These are phyloP conservation scores for Hesperophylax magnus DNA, from an alignment of 1,140 invertebrate genomes.

Conservation along the genomic window DNA sequence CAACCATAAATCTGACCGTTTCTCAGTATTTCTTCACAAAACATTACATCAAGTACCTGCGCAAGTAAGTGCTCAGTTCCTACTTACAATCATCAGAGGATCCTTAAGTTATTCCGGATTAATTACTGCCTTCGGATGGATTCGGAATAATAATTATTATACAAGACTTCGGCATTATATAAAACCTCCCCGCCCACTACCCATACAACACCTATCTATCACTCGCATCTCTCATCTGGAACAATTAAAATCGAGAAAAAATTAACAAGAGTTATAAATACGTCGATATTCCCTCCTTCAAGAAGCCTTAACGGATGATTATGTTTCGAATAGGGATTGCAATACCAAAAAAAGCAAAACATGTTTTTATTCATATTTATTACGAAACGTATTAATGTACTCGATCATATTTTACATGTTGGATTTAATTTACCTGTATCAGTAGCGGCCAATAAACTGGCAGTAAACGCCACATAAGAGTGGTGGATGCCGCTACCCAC, in stretches of 20 bases:
- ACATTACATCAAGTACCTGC: neutral
- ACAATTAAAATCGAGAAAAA: slow-evolving; percentile 56
- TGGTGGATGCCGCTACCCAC: no score
- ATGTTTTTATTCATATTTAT: no score
- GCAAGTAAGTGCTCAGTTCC: neutral
- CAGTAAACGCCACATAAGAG: no score
- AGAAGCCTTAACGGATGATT: slow-evolving; percentile 19
- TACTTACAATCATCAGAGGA: slow-evolving; percentile 27
- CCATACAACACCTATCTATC: slow-evolving; percentile 53
- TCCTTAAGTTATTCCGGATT: slow-evolving; percentile 50
- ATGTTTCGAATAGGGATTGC: slow-evolving; percentile 10
- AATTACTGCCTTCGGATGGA: slow-evolving; percentile 50
- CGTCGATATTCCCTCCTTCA: slow-evolving; percentile 48
- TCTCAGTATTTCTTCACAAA: neutral
- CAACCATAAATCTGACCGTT: neutral
- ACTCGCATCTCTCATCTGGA: slow-evolving; percentile 54
- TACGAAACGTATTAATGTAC: no score
- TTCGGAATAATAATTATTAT: slow-evolving; percentile 46
- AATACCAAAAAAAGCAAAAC: neutral
- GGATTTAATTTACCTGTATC: no score
- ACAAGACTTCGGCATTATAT: slow-evolving; percentile 38
- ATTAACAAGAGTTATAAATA: slow-evolving; percentile 56
- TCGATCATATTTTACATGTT: no score
- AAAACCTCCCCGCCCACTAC: slow-evolving; percentile 45
- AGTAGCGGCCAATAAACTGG: no score